Evolutionary conservation across 1,140 invertebrate species (phyloP).

Genomic region (Drosophila prosaltans): DNA sequence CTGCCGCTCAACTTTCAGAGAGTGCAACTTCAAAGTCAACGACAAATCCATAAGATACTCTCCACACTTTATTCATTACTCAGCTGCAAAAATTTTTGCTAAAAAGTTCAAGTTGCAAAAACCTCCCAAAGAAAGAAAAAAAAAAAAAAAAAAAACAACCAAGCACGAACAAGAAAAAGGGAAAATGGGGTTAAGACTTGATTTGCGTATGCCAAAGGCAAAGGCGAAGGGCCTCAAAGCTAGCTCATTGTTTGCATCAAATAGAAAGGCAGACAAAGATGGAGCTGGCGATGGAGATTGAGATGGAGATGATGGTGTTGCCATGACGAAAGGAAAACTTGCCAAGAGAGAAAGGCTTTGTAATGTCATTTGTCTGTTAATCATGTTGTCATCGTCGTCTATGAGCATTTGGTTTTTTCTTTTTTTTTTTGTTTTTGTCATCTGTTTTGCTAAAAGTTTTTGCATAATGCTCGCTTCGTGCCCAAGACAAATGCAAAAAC

Average conservation of each 20-base stretch:
- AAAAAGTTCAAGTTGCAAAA: constrained; percentile 68
- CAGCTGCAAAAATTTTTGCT: constrained; percentile 48
- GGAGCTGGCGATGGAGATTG: constrained; percentile 11
- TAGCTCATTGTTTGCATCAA: constrained; percentile 62
- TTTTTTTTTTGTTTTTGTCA: constrained; percentile 2
- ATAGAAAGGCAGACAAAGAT: constrained; percentile 44
- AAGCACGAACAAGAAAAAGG: not conserved
- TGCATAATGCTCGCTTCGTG: constrained; percentile 74
- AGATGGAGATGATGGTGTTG: not conserved
- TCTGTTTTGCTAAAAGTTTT: constrained; percentile 52
- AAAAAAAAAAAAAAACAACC: constrained; percentile 51
- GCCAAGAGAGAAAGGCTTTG: constrained; percentile 76
- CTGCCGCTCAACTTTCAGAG: constrained; percentile 35
- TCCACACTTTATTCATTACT: constrained; percentile 42
- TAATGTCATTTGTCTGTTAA: constrained; percentile 81
- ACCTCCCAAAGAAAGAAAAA: constrained; percentile 28
- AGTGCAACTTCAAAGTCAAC: constrained; percentile 51
- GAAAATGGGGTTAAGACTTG: constrained; percentile 73
- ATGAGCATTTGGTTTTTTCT: constrained; percentile 45
- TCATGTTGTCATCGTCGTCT: constrained; percentile 75
- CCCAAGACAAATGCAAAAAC: constrained; percentile 66
- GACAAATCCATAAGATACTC: constrained; percentile 60
- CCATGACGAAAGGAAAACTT: constrained; percentile 35
- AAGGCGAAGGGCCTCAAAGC: constrained; percentile 60
- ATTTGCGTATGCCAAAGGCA: constrained; percentile 53